A percentile compares a stretch with the other conserved stretches of the same genome.
Conservation (phyloP, 2,113 vertebrate genomes). For the Prunella fulvescens region DNA sequence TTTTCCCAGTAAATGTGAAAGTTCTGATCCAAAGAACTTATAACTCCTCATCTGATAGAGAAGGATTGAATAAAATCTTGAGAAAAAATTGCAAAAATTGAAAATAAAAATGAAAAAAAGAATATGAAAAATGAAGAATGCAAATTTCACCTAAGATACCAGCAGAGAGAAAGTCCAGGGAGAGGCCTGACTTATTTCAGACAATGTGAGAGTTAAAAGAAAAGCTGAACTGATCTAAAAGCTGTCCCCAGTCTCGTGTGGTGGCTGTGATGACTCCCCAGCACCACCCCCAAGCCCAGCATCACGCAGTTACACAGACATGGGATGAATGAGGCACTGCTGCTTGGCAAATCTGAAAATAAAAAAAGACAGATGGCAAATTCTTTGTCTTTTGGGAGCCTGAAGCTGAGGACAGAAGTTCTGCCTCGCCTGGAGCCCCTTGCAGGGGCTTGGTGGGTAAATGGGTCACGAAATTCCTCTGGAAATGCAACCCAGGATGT, state of each 20-base stretch:
- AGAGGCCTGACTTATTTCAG: not conserved
- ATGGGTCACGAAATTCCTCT: not conserved
- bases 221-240: not conserved
- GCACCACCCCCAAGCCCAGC: not conserved
- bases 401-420: not conserved
- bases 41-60: not conserved
- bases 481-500: not conserved
- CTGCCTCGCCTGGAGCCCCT: not conserved
- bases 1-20: not conserved
- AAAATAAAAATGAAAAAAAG: not conserved
- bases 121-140: not conserved
- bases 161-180: not conserved
- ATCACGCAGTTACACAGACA: not conserved
- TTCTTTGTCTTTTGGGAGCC: not conserved
- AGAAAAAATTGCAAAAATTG: not conserved
- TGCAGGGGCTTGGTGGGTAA: not conserved
- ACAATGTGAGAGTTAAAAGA: not conserved
- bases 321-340: not conserved
- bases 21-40: not conserved
- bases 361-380: not conserved
- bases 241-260: not conserved
- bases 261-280: not conserved
- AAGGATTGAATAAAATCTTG: not conserved
- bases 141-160: not conserved
- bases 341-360: not conserved